These are phyloP conservation scores for Carassius carassius DNA, from an alignment of 2,113 vertebrate genomes.

Conservation along the genomic window DNA sequence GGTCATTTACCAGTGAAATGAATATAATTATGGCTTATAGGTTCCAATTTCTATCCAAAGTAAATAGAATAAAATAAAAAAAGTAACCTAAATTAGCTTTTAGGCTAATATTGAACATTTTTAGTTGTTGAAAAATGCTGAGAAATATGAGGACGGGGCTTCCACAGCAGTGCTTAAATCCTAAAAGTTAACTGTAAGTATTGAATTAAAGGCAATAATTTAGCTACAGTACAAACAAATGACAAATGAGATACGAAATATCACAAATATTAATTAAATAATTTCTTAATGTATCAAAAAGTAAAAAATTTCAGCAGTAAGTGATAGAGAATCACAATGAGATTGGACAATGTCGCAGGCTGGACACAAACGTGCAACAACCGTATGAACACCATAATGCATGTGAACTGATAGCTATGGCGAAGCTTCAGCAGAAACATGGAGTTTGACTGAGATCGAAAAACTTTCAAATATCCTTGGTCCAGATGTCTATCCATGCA, in stretches of 20 bases:
- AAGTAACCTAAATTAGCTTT: background rate
- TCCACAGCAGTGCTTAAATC: background rate
- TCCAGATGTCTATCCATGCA: background rate
- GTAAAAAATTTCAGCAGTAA: background rate
- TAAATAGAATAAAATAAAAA: no score
- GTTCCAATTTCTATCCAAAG: background rate
- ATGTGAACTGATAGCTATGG: no score
- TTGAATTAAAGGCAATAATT: background rate
- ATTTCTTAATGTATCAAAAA: background rate
- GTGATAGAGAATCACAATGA: background rate
- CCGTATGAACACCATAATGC: background rate
- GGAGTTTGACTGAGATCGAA: background rate
- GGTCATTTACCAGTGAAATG: background rate
- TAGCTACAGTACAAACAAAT: background rate
- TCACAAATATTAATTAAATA: background rate
- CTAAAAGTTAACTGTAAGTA: background rate
- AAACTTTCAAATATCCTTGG: constrained; percentile 33
- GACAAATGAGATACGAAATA: background rate
- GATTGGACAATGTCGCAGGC: background rate
- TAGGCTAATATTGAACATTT: background rate
- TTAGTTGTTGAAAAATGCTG: background rate
- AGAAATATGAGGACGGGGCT: background rate
- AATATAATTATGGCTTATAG: no score
- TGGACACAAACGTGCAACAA: background rate
- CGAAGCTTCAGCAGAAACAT: constrained; percentile 6